A percentile compares a stretch with the other conserved stretches of the same genome.
Conservation (phyloP, 92 coral and sea anemone genomes). For the Palythoa caribaeorum region DNA sequence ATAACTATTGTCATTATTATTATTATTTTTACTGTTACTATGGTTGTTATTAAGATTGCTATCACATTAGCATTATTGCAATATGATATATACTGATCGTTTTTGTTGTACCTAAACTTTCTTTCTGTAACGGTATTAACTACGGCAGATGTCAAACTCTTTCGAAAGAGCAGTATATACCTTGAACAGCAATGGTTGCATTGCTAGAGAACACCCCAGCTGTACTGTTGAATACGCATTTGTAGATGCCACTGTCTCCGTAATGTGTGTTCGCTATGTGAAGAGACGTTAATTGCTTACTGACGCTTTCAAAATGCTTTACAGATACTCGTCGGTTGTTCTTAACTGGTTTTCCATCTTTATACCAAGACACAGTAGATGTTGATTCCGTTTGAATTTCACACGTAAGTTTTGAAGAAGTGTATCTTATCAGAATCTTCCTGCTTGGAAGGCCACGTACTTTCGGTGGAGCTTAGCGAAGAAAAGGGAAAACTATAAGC, state of each 20-base stretch:
- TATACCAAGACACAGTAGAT: background rate
- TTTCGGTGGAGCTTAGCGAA: background rate
- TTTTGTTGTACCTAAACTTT: no score
- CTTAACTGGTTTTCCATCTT: constrained; percentile 3
- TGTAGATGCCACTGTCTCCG: constrained; percentile 27
- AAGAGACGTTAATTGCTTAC: background rate
- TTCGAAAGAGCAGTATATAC: background rate
- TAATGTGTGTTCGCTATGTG: background rate
- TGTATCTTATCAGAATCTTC: background rate
- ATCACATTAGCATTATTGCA: no score
- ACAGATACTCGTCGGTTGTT: background rate
- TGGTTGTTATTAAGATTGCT: no score
- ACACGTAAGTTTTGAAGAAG: background rate
- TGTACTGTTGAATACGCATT: constrained; percentile 24
- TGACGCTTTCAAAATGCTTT: background rate
- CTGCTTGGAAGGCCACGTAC: background rate
- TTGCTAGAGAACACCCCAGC: background rate
- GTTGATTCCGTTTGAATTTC: background rate
- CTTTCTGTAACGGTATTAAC: no score
- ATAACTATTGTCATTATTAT: no score
- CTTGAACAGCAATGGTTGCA: background rate
- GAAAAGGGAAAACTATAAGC: background rate
- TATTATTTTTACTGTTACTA: no score
- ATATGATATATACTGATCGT: no score
- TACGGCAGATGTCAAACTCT: background rate